phyloP scores from a whole-genome alignment of 2,888 invertebrate species.

The Lasioglossum zephyrum region DNA sequence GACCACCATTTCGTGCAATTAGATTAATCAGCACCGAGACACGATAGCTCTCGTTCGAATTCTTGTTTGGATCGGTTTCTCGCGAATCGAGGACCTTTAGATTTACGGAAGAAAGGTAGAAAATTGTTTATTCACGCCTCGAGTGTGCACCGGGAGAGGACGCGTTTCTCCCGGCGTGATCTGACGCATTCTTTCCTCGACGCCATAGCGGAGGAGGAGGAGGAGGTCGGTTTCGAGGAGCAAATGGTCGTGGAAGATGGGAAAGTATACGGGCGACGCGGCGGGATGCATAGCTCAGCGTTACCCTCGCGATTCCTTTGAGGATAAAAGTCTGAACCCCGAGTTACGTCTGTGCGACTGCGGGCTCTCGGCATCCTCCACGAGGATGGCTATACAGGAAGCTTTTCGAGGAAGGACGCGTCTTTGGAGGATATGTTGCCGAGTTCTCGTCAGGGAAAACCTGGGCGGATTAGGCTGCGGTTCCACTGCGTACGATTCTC shows the following conservation, averaged over 20 bases:
- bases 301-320: constrained; percentile 35
- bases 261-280: constrained; percentile 20
- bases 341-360: constrained; percentile 21
- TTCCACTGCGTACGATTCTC: not conserved
- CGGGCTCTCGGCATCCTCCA: not conserved
- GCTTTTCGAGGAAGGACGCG: not conserved
- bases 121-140: constrained; percentile 10
- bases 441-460: constrained; percentile 1
- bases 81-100: not conserved
- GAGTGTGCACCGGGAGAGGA: not conserved
- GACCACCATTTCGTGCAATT: not conserved
- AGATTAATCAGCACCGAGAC: not conserved
- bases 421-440: not conserved
- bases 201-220: not conserved
- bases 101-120: not conserved
- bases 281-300: constrained; percentile 37
- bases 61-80: not conserved
- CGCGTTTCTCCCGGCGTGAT: not conserved
- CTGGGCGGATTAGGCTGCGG: not conserved
- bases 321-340: constrained; percentile 28
- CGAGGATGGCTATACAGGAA: not conserved
- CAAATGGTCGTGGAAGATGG: constrained; percentile 6
- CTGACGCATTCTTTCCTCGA: not conserved
- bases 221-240: not conserved
- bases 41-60: not conserved